A percentile compares a stretch with the other conserved stretches of the same genome.
Conservation (phyloP, 2,888 invertebrate species). For the Aromia moschata region DNA sequence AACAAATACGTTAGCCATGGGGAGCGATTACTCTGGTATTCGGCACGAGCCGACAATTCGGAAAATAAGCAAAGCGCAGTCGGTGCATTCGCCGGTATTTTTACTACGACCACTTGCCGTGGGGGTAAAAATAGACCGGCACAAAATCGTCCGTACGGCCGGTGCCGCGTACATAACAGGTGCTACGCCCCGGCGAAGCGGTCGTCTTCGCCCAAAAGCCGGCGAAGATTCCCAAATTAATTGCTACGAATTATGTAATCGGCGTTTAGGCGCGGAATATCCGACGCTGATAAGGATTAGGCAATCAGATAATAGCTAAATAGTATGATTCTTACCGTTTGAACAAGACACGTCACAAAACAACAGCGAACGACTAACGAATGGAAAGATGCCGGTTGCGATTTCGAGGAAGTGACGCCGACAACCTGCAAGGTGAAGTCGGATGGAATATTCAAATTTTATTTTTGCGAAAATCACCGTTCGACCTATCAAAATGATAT, state of each 20-base stretch:
- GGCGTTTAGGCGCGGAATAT: background rate
- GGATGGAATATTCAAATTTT: conserved; percentile 53
- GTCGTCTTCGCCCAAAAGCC: conserved; percentile 25
- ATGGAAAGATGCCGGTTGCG: conserved; percentile 60
- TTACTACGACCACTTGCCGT: conserved; percentile 47
- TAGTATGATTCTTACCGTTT: conserved; percentile 56
- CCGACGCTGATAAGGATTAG: conserved; percentile 15
- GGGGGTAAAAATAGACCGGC: conserved; percentile 44
- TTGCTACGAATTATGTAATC: background rate
- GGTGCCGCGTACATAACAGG: conserved; percentile 39
- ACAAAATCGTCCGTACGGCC: conserved; percentile 16
- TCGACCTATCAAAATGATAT: conserved; percentile 30
- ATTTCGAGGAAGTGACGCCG: conserved; percentile 54
- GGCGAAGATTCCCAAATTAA: background rate
- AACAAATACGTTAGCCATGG: background rate
- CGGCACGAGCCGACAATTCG: conserved; percentile 25
- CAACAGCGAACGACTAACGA: conserved; percentile 58
- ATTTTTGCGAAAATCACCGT: conserved; percentile 22
- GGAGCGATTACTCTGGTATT: conserved; percentile 14
- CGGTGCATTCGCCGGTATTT: conserved; percentile 30
- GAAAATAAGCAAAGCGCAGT: conserved; percentile 27
- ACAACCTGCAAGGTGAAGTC: conserved; percentile 48
- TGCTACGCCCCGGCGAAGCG: conserved; percentile 41
- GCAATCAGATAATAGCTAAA: conserved; percentile 16
- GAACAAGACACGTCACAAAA: conserved; percentile 59